phyloP scores from a whole-genome alignment of 2,113 vertebrate genomes.

The Pachyramphus minor region DNA sequence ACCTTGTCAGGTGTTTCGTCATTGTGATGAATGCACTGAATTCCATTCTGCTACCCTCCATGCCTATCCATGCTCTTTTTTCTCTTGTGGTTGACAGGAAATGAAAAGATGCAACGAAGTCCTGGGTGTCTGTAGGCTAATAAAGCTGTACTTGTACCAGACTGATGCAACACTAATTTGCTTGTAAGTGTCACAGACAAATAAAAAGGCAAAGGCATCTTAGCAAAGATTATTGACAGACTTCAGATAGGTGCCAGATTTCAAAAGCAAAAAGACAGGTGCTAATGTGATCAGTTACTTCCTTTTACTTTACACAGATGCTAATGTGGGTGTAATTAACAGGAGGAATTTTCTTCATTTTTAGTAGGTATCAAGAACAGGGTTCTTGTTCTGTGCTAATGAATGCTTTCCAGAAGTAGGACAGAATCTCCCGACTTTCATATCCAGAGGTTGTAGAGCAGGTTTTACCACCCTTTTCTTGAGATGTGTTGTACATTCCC shows the following conservation, averaged over 20 bases:
- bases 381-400: not conserved
- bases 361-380: not conserved
- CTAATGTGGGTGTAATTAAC: not conserved
- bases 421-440: not conserved
- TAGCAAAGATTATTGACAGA: not conserved
- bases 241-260: not conserved
- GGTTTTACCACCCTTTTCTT: not conserved
- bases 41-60: not conserved
- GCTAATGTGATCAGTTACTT: not conserved
- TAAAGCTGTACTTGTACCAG: not conserved
- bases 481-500: not conserved
- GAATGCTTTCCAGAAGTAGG: not conserved
- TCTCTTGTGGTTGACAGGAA: not conserved
- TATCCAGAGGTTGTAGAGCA: not conserved
- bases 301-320: not conserved
- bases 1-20: not conserved
- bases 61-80: not conserved
- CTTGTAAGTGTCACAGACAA: not conserved
- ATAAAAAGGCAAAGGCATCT: not conserved
- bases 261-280: not conserved
- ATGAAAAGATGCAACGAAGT: not conserved
- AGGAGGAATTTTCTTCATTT: not conserved
- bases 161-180: not conserved
- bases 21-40: not conserved
- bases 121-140: not conserved